phyloP scores from a whole-genome alignment of 2,888 invertebrate species.

The Carabus problematicus region DNA sequence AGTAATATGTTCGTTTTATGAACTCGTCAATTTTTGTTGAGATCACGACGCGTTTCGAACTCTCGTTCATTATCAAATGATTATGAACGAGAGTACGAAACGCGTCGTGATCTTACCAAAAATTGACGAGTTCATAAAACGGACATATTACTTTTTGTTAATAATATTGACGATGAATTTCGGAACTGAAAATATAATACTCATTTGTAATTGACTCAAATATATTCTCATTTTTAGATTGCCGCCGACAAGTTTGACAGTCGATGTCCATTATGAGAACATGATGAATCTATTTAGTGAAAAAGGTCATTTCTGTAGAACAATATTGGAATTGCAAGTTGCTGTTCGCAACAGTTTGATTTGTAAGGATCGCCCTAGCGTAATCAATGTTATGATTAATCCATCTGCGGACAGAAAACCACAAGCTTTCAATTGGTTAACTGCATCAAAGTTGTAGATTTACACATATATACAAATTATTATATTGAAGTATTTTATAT shows the following conservation, averaged over 20 bases:
- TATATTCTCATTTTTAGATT: constrained; percentile 63
- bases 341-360: constrained; percentile 74
- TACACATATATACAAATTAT: not conserved
- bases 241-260: constrained; percentile 82
- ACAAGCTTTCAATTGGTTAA: constrained; percentile 91
- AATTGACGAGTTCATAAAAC: too few species aligned
- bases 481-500: constrained; percentile 13
- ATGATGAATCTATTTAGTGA: constrained; percentile 88
- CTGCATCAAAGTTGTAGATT: constrained; percentile 84
- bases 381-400: constrained; percentile 91
- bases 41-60: too few species aligned
- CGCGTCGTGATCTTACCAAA: too few species aligned
- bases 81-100: too few species aligned
- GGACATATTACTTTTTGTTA: too few species aligned
- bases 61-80: too few species aligned
- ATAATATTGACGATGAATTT: too few species aligned
- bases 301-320: constrained; percentile 80
- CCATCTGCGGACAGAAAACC: constrained; percentile 89
- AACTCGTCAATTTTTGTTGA: too few species aligned
- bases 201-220: not conserved
- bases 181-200: too few species aligned
- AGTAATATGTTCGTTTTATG: too few species aligned
- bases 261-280: constrained; percentile 85
- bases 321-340: constrained; percentile 75
- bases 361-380: constrained; percentile 77